A percentile compares a stretch with the other conserved stretches of the same genome.
Conservation (phyloP, 2,888 invertebrate genomes). For the Dryocosmus kuriphilus region DNA sequence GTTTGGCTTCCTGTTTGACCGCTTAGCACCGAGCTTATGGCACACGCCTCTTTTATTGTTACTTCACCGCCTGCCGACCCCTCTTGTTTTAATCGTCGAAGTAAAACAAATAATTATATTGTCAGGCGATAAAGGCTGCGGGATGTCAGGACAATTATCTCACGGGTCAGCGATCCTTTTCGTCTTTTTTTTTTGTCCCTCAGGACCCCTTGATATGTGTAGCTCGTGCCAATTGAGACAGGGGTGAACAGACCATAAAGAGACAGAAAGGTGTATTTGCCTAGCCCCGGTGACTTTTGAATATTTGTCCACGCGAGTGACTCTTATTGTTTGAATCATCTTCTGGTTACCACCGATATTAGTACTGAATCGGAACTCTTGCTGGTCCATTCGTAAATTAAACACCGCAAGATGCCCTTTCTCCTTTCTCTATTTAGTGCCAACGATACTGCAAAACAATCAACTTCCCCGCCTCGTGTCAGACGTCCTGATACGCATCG, state of each 20-base stretch:
- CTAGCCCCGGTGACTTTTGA: slow-evolving; percentile 9
- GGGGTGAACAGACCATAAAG: not conserved
- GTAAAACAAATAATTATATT: slow-evolving; percentile 68
- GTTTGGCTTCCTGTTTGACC: slow-evolving; percentile 28
- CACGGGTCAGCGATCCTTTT: slow-evolving; percentile 61
- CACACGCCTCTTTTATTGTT: slow-evolving; percentile 52
- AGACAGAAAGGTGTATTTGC: not conserved
- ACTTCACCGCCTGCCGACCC: slow-evolving; percentile 53
- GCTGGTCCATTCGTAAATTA: slow-evolving; percentile 15
- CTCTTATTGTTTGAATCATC: not conserved
- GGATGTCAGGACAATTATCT: slow-evolving; percentile 61
- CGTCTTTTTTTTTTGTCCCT: slow-evolving; percentile 44
- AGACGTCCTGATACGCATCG: slow-evolving; percentile 64
- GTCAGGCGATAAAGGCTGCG: slow-evolving; percentile 68
- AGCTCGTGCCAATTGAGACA: slow-evolving; percentile 16
- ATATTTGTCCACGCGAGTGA: not conserved
- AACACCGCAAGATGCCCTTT: slow-evolving; percentile 24
- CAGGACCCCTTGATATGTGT: not conserved
- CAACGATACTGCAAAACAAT: slow-evolving; percentile 13
- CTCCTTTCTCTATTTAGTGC: not conserved
- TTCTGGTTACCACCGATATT: not conserved
- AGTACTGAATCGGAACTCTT: not conserved
- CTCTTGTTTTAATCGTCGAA: slow-evolving; percentile 44
- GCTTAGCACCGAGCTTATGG: slow-evolving; percentile 18
- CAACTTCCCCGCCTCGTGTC: slow-evolving; percentile 41